Conservation (phyloP, 2,888 invertebrate species). For the Tipula vernalis region DNA sequence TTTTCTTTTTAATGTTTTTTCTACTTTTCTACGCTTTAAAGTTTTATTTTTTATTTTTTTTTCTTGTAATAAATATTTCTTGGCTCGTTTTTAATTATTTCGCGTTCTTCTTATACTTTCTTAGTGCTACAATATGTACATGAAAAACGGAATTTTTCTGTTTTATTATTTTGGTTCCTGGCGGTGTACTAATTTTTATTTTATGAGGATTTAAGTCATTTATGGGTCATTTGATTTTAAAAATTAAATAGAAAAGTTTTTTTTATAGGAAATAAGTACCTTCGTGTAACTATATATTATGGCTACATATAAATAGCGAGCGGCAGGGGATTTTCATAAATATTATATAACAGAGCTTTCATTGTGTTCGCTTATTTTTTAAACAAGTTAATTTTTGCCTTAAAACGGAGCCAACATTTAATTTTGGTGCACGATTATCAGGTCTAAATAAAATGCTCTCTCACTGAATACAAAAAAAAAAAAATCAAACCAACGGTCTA, state of each 20-base stretch:
- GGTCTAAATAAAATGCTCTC: too few relatives aligned
- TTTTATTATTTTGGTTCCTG: background rate
- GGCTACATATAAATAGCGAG: background rate
- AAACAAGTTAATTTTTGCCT: too few relatives aligned
- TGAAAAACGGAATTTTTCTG: background rate
- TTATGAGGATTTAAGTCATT: background rate
- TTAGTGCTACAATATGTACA: background rate
- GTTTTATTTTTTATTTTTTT: background rate
- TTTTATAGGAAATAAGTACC: background rate
- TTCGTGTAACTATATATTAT: background rate
- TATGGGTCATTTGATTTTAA: background rate
- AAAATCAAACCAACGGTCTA: background rate
- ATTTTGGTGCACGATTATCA: too few relatives aligned
- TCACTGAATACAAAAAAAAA: background rate
- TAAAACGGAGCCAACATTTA: too few relatives aligned
- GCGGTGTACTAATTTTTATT: conserved; percentile 4
- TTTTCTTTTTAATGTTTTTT: background rate
- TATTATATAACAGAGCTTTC: background rate
- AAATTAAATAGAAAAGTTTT: background rate
- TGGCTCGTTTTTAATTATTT: background rate
- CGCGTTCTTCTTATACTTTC: background rate
- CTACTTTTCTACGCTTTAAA: background rate
- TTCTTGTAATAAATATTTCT: background rate
- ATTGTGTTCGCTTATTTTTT: too few relatives aligned
- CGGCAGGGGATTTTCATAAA: background rate